Evolutionary conservation across 2,113 vertebrate genomes (phyloP).

Genomic region (Plestiodon gilberti): DNA sequence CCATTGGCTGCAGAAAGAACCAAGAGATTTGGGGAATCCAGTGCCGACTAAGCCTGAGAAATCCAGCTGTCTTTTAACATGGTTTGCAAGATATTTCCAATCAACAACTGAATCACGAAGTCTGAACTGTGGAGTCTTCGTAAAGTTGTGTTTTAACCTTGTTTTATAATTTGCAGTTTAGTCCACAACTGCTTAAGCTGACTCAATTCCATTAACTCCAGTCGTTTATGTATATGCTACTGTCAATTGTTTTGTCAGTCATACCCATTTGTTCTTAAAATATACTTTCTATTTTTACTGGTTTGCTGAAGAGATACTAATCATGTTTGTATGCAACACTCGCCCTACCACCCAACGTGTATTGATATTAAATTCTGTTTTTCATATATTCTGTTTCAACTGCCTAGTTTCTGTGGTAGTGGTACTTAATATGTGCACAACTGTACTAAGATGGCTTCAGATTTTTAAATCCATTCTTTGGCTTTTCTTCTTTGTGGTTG

Average conservation of each 20-base stretch:
- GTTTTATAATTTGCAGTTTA: background rate
- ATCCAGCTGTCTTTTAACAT: conserved; percentile 50
- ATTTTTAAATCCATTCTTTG: background rate
- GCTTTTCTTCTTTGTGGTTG: background rate
- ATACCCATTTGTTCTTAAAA: conserved; percentile 17
- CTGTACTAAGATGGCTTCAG: background rate
- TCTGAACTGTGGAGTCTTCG: conserved; percentile 20
- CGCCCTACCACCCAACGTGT: background rate
- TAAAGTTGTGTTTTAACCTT: conserved; percentile 6
- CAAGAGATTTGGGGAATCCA: conserved; percentile 85
- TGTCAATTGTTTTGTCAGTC: conserved; percentile 23
- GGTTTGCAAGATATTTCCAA: background rate
- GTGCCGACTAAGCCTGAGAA: conserved; percentile 79
- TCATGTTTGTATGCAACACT: background rate
- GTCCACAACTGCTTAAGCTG: background rate
- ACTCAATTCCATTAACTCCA: background rate
- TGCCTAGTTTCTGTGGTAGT: background rate
- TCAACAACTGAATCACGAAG: background rate
- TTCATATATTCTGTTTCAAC: background rate
- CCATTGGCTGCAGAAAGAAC: conserved; percentile 69
- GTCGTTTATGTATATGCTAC: background rate
- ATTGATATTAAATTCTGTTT: background rate
- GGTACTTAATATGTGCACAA: background rate
- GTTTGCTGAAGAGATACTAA: background rate
- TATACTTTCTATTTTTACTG: background rate